Conservation (phyloP, 2,113 vertebrate genomes). For the Hippocampus guttulatus region DNA sequence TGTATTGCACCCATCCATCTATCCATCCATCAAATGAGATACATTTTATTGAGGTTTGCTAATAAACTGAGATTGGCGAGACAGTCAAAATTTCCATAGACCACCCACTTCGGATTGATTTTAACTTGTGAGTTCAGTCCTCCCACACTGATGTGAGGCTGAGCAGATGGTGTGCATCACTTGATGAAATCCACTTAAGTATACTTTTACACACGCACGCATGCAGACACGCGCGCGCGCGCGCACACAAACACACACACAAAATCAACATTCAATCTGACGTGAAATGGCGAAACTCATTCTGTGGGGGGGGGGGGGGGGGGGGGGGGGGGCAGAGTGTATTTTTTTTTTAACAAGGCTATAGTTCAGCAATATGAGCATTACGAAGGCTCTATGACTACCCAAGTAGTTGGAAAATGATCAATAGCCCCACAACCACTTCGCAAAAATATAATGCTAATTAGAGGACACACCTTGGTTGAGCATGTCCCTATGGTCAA, state of each 20-base stretch:
- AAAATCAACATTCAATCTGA: not conserved
- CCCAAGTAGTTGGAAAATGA: not conserved
- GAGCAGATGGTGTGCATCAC: not conserved
- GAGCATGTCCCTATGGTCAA: no score
- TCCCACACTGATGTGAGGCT: not conserved
- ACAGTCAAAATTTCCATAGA: constrained; percentile 1
- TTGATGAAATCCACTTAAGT: not conserved
- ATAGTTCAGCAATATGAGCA: not conserved
- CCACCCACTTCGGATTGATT: not conserved
- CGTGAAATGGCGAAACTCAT: not conserved
- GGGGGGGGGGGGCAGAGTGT: no score
- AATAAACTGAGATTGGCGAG: not conserved
- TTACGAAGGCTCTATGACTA: not conserved
- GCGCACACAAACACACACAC: not conserved
- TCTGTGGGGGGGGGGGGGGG: not conserved
- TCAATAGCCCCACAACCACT: not conserved
- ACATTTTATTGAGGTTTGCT: not conserved
- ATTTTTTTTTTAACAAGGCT: not conserved
- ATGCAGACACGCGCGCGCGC: not conserved
- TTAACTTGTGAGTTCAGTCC: constrained; percentile 2
- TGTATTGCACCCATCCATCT: not conserved
- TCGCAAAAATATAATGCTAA: not conserved
- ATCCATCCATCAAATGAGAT: not conserved
- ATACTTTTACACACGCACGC: not conserved
- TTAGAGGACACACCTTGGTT: no score